Evolutionary conservation across 2,888 invertebrate species (phyloP), one percentile per base, ranked within the genome.

Genomic region (Tillus elongatus): DNA sequence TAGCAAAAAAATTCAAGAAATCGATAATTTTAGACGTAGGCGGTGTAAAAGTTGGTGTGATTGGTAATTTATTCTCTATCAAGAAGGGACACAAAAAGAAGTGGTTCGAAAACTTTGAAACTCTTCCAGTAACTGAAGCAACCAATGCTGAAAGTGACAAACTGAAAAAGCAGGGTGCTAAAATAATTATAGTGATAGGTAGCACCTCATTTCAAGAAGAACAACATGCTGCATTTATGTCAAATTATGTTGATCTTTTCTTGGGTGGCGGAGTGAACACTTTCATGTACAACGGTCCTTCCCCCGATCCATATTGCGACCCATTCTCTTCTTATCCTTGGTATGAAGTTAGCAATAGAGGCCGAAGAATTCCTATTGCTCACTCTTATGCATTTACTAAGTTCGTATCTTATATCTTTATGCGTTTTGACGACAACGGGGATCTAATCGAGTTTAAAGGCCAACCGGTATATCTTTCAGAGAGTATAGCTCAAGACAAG

Each of bases 231-330:
- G 92, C 89, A 0, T 61, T 62, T 35, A 69, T 79, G 45, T 84
- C 90, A 2, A 79, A 80, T 9, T 79, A 81, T 13, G 74, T 92
- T 4, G 92, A 92, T 63, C 60, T 90, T 19, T 88, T 93, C 1
- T 79, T 93, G 39, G 93, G 93, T 2, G 92, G 92, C 0, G 92
- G 93, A 57, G 83, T 88, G 0, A 85, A 93, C 57, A 90, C 91
- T 0, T 92, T 93, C 58, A 68, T 93, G 4, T 92, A 83, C 71
- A 82, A 76, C 46, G 90, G 87, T 1, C 56, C 61, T 0, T 69
- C 68, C 33, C 86, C 85, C 0, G 83, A 85, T 53, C 54, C 62
- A 0, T n/a, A n/a, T n/a, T 91, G 92, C 53, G 57, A 63, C 15
- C 71, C 80, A 0, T 75, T 78, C 45, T 90, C 83, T 0, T 72